Base-by-base conservation (phyloP, 2,113 vertebrate species). In the Pterocles burchelli region DNA sequence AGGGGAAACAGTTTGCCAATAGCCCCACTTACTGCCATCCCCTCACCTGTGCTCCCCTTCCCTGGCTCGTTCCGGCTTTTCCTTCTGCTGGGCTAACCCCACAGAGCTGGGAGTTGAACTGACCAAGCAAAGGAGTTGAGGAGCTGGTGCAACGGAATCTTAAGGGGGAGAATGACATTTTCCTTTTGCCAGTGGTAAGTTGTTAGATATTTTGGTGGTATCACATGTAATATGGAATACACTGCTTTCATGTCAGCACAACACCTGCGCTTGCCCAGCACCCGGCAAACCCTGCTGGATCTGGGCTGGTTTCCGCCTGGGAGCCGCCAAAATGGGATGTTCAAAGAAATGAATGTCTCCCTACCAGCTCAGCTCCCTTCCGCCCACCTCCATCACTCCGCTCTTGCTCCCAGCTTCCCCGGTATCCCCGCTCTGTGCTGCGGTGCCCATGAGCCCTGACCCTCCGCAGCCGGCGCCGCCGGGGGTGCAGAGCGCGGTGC, bases 201-300 rank as follows among this genome's bases (percentile, higher is more conserved):
- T 31, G 13, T 15, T 17, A 38, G 75, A 18, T 10, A 34, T 2
- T 21, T 22, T 9, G 34, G 33, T 6, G 11, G 1, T 9, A 3
- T 5, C 5, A 17, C 0, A 3, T 2, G 34, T 11, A 19, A 46
- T 10, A 12, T 1, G 8, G 34, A 36, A 10, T 6, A 9, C 1
- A 1, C 10, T 4, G 24, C 16, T 19, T 18, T n/a, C 41, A 0
- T 0, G 17, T 14, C 46, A 15, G 19, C 45, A 3, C 31, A 11
- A 1, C 13, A 17, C 72, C 72, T 1, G 2, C 6, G 1, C 15
- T 19, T 33, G 65, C 46, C 26, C 82, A 8, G 43, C 26, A 0
- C 18, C 4, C 11, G 4, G 31, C 12, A 20, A 63, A 20, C 10
- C 17, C 61, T 2, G 36, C 3, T 6, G n/a, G 41, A 26, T 11